Percentiles rank a stretch among this genome's conserved stretches.
Conservation (phyloP, 2,888 invertebrate genomes). For the Apamea sordens region DNA sequence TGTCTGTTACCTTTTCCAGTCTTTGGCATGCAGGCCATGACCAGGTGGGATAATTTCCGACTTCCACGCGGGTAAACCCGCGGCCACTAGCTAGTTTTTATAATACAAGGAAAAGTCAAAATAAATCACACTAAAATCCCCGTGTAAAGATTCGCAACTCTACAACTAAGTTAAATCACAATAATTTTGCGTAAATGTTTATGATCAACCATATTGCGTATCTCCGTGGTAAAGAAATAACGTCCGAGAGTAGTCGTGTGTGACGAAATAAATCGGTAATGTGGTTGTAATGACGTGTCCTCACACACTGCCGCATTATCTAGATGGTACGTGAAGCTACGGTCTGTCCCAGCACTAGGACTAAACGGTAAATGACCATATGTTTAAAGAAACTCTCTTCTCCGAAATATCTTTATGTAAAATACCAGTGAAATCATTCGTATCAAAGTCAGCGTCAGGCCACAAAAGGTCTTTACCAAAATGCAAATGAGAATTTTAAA, state of each 20-base stretch:
- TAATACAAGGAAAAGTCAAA: neutral
- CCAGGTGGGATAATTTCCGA: neutral
- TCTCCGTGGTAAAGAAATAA: conserved; percentile 51
- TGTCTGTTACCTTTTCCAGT: neutral
- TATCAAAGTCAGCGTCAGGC: conserved; percentile 26
- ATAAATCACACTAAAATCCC: neutral
- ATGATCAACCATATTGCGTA: conserved; percentile 38
- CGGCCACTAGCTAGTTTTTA: neutral
- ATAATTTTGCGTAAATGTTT: conserved; percentile 49
- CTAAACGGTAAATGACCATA: conserved; percentile 29
- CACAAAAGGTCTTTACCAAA: conserved; percentile 10
- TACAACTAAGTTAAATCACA: conserved; percentile 41
- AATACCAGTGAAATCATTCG: conserved; percentile 1
- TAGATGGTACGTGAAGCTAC: conserved; percentile 42
- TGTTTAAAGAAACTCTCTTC: neutral
- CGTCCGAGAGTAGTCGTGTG: conserved; percentile 69
- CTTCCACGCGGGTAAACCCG: neutral
- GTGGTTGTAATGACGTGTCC: conserved; percentile 75
- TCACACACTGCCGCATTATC: conserved; percentile 59
- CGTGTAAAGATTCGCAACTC: conserved; percentile 3
- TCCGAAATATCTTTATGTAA: conserved; percentile 5
- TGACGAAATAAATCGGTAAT: conserved; percentile 81
- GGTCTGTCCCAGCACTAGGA: conserved; percentile 44
- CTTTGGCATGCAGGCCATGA: neutral
- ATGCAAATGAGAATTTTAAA: conserved; percentile 11